A percentile compares a stretch with the other conserved stretches of the same genome.
phyloP scores from a whole-genome alignment of 2,797 vertebrate genomes.

The Chrysocyon brachyurus region DNA sequence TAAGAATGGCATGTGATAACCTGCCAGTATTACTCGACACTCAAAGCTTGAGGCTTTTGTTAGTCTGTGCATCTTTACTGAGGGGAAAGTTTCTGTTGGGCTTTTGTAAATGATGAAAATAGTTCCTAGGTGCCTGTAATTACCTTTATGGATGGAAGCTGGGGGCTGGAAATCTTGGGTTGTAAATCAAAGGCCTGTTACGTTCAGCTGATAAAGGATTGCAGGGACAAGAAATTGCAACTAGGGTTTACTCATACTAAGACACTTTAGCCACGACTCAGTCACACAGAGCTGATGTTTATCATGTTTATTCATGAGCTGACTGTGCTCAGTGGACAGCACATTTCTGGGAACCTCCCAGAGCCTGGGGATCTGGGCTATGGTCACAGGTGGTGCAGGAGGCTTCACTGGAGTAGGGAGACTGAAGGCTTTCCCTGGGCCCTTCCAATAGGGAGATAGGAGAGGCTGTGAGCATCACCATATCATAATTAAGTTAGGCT shows the following conservation, averaged over 20 bases:
- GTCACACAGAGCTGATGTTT: conserved; percentile 19
- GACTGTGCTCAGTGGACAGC: neutral
- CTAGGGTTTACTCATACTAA: neutral
- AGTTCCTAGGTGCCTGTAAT: neutral
- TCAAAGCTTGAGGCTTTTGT: neutral
- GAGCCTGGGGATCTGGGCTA: neutral
- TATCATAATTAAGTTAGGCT: neutral
- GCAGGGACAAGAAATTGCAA: neutral
- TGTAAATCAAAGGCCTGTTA: neutral
- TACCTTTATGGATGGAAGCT: neutral
- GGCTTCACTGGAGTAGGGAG: neutral
- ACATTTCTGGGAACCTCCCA: neutral
- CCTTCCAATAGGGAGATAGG: conserved; percentile 1
- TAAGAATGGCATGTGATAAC: neutral
- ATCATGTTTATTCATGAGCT: conserved; percentile 58
- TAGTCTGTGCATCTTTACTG: neutral
- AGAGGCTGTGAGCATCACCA: neutral
- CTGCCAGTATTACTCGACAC: neutral
- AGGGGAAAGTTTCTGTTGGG: neutral
- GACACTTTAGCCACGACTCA: neutral
- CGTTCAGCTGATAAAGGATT: neutral
- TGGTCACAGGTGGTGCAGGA: neutral
- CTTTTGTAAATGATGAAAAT: conserved; percentile 26
- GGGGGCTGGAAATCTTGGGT: neutral
- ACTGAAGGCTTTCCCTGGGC: neutral